A percentile compares a stretch with the other conserved stretches of the same genome.
phyloP scores from a whole-genome alignment of 2,797 vertebrate genomes.

The Lycodopsis pacificus region DNA sequence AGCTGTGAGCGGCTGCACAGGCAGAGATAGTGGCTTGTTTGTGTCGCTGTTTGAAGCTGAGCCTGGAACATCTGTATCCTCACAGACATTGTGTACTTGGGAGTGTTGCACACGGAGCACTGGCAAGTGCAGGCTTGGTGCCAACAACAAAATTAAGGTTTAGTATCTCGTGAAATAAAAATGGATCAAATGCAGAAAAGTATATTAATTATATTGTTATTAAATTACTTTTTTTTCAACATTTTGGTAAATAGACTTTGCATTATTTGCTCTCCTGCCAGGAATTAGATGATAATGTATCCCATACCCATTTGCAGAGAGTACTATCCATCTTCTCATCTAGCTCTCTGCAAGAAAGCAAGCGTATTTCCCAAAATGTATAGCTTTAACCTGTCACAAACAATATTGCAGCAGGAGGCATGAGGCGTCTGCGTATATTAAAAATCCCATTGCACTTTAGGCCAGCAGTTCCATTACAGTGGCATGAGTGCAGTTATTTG shows the following conservation, averaged over 20 bases:
- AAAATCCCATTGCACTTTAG: background rate
- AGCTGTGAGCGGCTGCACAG: background rate
- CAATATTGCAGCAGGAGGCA: background rate
- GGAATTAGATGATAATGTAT: background rate
- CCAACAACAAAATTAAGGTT: background rate
- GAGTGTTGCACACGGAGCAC: conserved; percentile 85
- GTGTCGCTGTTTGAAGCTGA: conserved; percentile 32
- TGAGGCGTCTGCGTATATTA: background rate
- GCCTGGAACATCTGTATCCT: conserved; percentile 42
- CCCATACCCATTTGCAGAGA: background rate
- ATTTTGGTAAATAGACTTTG: background rate
- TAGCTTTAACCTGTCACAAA: background rate
- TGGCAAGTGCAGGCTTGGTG: conserved; percentile 42
- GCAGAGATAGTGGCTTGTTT: conserved; percentile 10
- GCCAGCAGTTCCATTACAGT: background rate
- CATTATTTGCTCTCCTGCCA: background rate
- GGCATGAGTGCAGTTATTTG: background rate
- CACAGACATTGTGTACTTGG: conserved; percentile 84
- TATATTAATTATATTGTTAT: background rate
- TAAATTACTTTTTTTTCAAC: background rate
- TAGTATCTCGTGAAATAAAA: conserved; percentile 3
- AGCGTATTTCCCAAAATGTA: background rate
- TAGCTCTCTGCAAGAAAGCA: background rate
- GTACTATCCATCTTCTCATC: background rate
- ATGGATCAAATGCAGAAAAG: background rate